Evolutionary conservation across 2,888 invertebrate species (phyloP), one percentile per base, ranked within the genome.

Genomic region (Scrobipalpa costella): DNA sequence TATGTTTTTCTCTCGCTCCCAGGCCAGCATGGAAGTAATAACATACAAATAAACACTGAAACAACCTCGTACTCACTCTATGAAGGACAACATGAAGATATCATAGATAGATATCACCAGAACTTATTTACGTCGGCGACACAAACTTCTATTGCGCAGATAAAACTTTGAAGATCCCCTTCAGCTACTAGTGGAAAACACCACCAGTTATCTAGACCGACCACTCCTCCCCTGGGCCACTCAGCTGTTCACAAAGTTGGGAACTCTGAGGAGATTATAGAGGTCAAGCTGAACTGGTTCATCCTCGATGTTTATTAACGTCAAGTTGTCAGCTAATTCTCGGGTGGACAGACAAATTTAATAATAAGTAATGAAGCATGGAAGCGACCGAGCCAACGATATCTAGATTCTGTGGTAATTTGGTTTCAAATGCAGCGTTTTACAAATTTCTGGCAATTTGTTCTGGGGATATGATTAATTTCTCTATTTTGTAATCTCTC

Each of bases 291-390:
- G 61, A 33, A 44, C 64, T 77, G 79, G 84, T 73, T 61, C 63
- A 65, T 70, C 69, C 69, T 67, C 73, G 70, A 78, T 81, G 83
- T 84, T 82, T 84, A 82, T 85, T 84, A 85, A 75, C 76, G 85
- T 85, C 83, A 81, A 81, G 78, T 77, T 73, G 79, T 79, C 79
- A 74, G 78, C 78, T 86, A 85, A 86, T 85, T 85, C 76, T 78
- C 74, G 73, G 73, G 67, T 71, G 75, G 79, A 85, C 79, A 79
- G 86, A 82, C 85, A 83, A 87, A 86, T 83, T 84, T 81, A 84
- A 83, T 84, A 82, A 80, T 74, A 75, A 79, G 75, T 80, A 81
- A 79, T 78, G 75, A 78, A 79, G 74, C 76, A 73, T 75, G 55
- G 60, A 58, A 34, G 17, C 40, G 63, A n/a, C 49, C 49, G n/a